Percentiles rank a stretch among this genome's conserved stretches.
Evolutionary conservation across 2,888 invertebrate species (phyloP).

Genomic region (Caenorhabditis angaria): DNA sequence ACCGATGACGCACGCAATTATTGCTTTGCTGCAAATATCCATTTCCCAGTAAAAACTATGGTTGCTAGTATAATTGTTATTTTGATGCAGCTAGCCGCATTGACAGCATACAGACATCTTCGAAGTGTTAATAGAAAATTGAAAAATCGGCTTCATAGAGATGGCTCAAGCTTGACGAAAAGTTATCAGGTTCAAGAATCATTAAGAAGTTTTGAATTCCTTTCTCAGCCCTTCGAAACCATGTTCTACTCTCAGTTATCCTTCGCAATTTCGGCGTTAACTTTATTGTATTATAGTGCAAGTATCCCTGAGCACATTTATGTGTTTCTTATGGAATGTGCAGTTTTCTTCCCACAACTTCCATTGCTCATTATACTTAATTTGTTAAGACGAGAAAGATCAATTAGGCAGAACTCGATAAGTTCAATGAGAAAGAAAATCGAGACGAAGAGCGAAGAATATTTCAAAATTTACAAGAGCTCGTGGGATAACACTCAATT

Average conservation of each 20-base stretch:
- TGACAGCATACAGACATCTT: too few species aligned
- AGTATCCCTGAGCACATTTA: not conserved
- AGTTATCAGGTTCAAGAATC: not conserved
- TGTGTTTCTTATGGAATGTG: not conserved
- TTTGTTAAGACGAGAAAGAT: too few species aligned
- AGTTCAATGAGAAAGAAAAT: too few species aligned
- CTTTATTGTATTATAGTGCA: not conserved
- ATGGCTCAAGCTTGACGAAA: not conserved
- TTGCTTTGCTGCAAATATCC: not conserved
- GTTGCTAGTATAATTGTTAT: too few species aligned
- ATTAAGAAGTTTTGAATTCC: not conserved
- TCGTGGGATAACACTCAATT: too few species aligned
- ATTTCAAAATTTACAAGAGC: too few species aligned
- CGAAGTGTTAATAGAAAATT: not conserved
- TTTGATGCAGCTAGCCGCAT: too few species aligned
- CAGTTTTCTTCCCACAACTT: not conserved
- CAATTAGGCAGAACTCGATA: too few species aligned
- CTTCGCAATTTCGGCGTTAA: not conserved
- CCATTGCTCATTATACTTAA: not conserved
- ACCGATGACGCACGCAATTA: too few species aligned
- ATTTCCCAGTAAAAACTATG: not conserved
- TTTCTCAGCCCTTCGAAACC: not conserved
- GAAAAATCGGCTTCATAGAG: not conserved
- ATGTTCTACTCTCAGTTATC: not conserved
- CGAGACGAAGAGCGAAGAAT: too few species aligned